Evolutionary conservation across 2,888 invertebrate species (phyloP).

Genomic region (Myopa tessellatipennis): DNA sequence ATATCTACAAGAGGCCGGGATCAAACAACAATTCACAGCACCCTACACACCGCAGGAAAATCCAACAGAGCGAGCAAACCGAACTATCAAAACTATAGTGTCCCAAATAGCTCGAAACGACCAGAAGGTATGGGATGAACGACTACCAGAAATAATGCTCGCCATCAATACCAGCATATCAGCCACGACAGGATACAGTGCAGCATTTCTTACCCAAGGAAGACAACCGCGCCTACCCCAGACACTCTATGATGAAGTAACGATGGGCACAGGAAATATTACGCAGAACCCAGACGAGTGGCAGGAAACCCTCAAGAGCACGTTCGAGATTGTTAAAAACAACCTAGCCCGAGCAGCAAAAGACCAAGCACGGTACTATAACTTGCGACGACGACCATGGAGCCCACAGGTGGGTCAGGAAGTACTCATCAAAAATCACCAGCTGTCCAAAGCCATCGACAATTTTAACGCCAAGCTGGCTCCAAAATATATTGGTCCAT

Average conservation of each 20-base stretch:
- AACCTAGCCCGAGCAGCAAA: no score
- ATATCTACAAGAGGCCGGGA: background rate
- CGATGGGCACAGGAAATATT: background rate
- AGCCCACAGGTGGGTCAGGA: background rate
- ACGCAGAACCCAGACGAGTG: background rate
- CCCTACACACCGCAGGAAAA: background rate
- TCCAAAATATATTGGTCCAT: background rate
- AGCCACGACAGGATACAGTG: background rate
- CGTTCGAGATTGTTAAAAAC: background rate
- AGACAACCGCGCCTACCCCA: no score
- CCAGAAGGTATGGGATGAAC: background rate
- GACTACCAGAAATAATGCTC: background rate
- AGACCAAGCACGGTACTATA: no score
- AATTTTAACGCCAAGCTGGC: background rate
- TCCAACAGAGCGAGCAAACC: background rate
- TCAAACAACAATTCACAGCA: background rate
- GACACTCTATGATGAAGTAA: no score
- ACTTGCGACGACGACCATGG: background rate
- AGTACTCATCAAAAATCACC: background rate
- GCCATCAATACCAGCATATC: background rate
- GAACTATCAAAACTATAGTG: background rate
- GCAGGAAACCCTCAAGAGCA: background rate
- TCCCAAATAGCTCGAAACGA: background rate
- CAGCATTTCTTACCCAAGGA: no score
- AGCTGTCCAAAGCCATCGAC: background rate